Evolutionary conservation across 2,797 vertebrate genomes (phyloP), one percentile per base, ranked within the genome.

Genomic region (Molossus molossus): DNA sequence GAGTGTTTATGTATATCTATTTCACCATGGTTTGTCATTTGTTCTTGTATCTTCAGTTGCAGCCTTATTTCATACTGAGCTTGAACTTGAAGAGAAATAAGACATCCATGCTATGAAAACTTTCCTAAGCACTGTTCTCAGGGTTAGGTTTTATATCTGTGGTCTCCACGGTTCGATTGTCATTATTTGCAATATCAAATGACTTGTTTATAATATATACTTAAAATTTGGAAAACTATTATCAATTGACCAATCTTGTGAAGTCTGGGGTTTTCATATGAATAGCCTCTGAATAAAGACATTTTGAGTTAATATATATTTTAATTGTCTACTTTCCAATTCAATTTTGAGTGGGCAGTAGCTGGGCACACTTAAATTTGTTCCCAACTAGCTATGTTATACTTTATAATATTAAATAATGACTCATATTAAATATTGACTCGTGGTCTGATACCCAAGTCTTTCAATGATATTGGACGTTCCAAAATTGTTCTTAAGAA

Each of bases 31-130:
- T 93, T 93, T 87, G 21, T 48, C 88, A 79, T 94, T 92, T 69
- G 73, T 87, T 62, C 18, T 93, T 82, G 45, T 75, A 79, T 6
- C 48, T 69, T 70, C 90, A 87, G 40, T 94, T 77, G n/a, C 85
- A 95, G 14, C 55, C 62, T 86, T 87, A 62, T 25, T 79, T 82
- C 48, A n/a, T 50, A 87, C n/a, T 20, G 40, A 90, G 21, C 18
- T 85, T 76, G 37, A 87, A 95, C 29, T 67, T 58, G 10, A 72
- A 21, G 13, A 18, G 60, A 87, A 72, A 18, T 55, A 67, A 58
- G 29, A 89, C 84, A 85, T 45, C 2, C 10, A 23, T 20, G 11
- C 70, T 58, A 29, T 60, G 7, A 60, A 87, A 83, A 55, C 12
- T 83, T 91, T 83, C 64, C 20, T 60, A 82, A 21, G 45, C 62